These are phyloP conservation scores for Drosophila kurseongensis DNA, from an alignment of 1,140 invertebrate species.

Conservation along the genomic window DNA sequence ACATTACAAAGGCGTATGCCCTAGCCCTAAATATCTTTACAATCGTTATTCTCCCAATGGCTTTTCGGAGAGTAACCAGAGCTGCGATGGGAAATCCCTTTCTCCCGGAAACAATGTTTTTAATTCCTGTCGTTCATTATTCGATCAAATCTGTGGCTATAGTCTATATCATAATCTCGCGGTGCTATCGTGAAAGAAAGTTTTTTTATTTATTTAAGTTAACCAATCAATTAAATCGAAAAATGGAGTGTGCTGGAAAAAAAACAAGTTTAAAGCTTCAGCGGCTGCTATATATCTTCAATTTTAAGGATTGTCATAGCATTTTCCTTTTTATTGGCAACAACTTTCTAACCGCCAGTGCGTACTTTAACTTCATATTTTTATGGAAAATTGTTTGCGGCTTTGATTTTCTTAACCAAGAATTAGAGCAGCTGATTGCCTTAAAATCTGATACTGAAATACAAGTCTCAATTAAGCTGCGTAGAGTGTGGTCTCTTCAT, in stretches of 20 bases:
- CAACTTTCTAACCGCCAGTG: slow-evolving; percentile 6
- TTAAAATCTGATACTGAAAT: background rate
- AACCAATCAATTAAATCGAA: background rate
- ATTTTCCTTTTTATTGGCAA: background rate
- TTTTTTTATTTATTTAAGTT: slow-evolving; percentile 9
- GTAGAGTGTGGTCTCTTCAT: slow-evolving; percentile 38
- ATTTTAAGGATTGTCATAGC: background rate
- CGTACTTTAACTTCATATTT: slow-evolving; percentile 22
- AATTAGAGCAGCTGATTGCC: background rate
- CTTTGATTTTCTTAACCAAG: slow-evolving; percentile 24
- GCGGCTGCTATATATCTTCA: background rate
- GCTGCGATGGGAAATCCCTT: no score
- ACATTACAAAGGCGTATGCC: no score
- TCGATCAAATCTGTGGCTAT: no score
- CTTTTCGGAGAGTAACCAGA: no score
- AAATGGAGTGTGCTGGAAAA: background rate
- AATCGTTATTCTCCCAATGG: no score
- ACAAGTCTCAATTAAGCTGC: background rate
- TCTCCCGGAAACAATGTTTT: no score
- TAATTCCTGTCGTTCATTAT: no score
- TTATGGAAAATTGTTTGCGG: slow-evolving; percentile 42
- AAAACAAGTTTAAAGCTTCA: background rate
- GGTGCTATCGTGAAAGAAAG: slow-evolving; percentile 2
- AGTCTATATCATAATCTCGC: no score
- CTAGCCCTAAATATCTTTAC: no score